Evolutionary conservation across 2,888 invertebrate species (phyloP).

Genomic region (Melanostoma mellinum): DNA sequence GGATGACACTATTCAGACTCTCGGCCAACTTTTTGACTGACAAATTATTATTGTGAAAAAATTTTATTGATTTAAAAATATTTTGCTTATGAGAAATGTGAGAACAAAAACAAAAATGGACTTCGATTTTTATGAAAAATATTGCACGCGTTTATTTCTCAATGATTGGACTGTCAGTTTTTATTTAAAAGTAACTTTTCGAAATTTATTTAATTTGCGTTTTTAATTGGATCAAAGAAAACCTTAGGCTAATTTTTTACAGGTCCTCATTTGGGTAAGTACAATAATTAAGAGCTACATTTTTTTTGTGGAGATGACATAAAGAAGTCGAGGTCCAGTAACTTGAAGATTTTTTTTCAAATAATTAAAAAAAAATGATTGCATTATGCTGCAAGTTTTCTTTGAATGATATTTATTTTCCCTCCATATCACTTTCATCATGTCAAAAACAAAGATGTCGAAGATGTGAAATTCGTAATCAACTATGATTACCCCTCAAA

Average conservation of each 20-base stretch:
- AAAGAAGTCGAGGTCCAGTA: slow-evolving; percentile 81
- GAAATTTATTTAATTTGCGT: slow-evolving; percentile 63
- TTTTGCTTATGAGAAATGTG: slow-evolving; percentile 75
- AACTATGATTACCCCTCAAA: slow-evolving; percentile 99
- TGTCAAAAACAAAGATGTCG: slow-evolving; percentile 89
- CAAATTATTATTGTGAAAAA: slow-evolving; percentile 76
- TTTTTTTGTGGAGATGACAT: slow-evolving; percentile 75
- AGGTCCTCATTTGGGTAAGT: slow-evolving; percentile 63
- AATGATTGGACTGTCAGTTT: slow-evolving; percentile 60
- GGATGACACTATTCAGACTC: slow-evolving; percentile 76
- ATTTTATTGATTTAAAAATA: slow-evolving; percentile 44
- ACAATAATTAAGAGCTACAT: slow-evolving; percentile 55
- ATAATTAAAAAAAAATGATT: slow-evolving; percentile 54
- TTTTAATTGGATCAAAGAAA: slow-evolving; percentile 47
- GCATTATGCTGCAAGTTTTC: slow-evolving; percentile 50
- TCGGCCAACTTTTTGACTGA: slow-evolving; percentile 82
- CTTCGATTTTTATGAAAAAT: slow-evolving; percentile 80
- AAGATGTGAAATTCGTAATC: slow-evolving; percentile 99
- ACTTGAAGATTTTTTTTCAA: slow-evolving; percentile 64
- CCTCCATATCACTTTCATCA: slow-evolving; percentile 46
- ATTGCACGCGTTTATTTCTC: slow-evolving; percentile 48
- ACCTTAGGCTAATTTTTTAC: slow-evolving; percentile 46
- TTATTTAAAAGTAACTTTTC: slow-evolving; percentile 54
- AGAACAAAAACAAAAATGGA: slow-evolving; percentile 82
- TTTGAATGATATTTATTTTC: slow-evolving; percentile 70